Evolutionary conservation across 2,888 invertebrate species (phyloP).

Genomic region (Zootermopsis nevadensis): DNA sequence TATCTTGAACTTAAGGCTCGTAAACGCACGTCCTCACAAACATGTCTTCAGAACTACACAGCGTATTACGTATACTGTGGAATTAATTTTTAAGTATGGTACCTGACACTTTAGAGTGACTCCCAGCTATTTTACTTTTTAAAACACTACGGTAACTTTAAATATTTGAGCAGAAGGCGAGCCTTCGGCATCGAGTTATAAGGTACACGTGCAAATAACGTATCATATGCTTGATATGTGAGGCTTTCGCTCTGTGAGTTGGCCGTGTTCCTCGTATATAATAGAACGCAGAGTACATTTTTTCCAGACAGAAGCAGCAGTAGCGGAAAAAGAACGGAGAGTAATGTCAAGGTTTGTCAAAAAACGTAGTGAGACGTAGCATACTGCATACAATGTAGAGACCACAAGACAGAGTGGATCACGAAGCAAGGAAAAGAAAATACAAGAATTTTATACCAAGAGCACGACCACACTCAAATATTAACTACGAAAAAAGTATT

Average conservation of each 20-base stretch:
- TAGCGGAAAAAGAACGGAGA: neutral
- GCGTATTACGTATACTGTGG: neutral
- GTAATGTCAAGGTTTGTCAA: neutral
- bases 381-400: too few relatives aligned
- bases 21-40: neutral
- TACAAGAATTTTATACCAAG: too few relatives aligned
- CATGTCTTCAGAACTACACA: neutral
- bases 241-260: neutral
- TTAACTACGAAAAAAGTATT: too few relatives aligned
- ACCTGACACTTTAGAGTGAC: neutral
- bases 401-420: too few relatives aligned
- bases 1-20: neutral
- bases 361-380: too few relatives aligned
- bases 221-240: slow-evolving; percentile 18
- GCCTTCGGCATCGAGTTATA: neutral
- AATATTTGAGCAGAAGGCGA: slow-evolving; percentile 12
- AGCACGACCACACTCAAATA: too few relatives aligned
- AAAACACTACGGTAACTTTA: neutral
- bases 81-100: too few relatives aligned
- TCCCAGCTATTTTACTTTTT: neutral
- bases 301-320: neutral
- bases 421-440: too few relatives aligned
- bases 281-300: neutral
- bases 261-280: neutral
- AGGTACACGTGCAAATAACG: neutral